A percentile compares a stretch with the other conserved stretches of the same genome.
These are phyloP conservation scores for Rhodeus uyekii DNA, from an alignment of 2,797 vertebrate genomes.

Conservation along the genomic window DNA sequence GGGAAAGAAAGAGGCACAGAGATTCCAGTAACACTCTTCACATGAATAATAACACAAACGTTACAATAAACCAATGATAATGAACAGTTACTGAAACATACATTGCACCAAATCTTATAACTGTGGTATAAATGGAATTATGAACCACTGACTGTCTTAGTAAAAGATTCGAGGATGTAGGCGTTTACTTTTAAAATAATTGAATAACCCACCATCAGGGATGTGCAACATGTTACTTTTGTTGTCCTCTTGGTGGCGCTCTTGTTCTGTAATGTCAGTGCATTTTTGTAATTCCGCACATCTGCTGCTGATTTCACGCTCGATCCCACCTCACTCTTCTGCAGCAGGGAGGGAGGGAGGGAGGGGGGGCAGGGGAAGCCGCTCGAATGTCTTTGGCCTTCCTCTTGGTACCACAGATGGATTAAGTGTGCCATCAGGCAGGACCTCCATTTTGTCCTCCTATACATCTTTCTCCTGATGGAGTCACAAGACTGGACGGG, in stretches of 20 bases:
- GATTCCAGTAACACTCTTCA: too few relatives aligned
- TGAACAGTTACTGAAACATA: too few relatives aligned
- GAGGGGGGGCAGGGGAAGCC: background rate
- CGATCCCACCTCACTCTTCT: constrained; percentile 24
- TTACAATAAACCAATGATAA: too few relatives aligned
- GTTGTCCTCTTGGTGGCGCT: constrained; percentile 51
- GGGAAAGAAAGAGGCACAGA: background rate
- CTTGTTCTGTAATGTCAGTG: constrained; percentile 21
- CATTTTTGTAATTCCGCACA: constrained; percentile 29
- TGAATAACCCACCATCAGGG: background rate
- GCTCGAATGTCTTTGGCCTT: constrained; percentile 32
- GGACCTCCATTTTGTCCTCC: constrained; percentile 47
- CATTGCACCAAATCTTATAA: background rate
- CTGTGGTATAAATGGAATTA: background rate
- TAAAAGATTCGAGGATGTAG: background rate
- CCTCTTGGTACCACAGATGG: background rate
- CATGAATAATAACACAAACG: too few relatives aligned
- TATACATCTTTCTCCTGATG: constrained; percentile 6
- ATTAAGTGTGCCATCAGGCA: constrained; percentile 24
- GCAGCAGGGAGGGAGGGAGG: constrained; percentile 2
- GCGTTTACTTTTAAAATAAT: background rate
- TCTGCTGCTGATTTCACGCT: constrained; percentile 51
- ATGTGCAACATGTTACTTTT: background rate
- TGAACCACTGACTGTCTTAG: background rate
- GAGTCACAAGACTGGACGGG: constrained; percentile 32